These are phyloP conservation scores for Leucophenga varia DNA, from an alignment of 1,140 invertebrate species.

Conservation along the genomic window DNA sequence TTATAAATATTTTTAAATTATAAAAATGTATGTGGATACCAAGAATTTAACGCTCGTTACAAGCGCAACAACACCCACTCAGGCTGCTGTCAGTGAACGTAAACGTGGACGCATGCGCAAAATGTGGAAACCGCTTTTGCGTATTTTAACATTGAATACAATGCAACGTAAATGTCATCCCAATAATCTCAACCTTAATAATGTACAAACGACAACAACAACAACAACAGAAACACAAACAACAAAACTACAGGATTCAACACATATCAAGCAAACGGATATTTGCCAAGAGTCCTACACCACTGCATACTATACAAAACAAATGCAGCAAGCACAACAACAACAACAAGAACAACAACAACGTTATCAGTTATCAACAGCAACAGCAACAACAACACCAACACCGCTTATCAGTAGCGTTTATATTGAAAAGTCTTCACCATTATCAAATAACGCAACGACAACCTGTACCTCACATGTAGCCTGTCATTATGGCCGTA, in stretches of 20 bases:
- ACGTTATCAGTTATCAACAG: slow-evolving; percentile 11
- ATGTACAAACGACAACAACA: slow-evolving; percentile 20
- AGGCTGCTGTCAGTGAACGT: background rate
- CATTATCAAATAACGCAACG: slow-evolving; percentile 25
- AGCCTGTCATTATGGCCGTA: slow-evolving; percentile 34
- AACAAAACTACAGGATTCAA: background rate
- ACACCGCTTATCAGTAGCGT: slow-evolving; percentile 42
- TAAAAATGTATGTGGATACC: slow-evolving; percentile 49
- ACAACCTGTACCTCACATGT: slow-evolving; percentile 20
- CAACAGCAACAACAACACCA: slow-evolving; percentile 33
- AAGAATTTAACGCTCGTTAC: slow-evolving; percentile 37
- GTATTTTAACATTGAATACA: slow-evolving; percentile 28
- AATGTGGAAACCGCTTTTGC: slow-evolving; percentile 42
- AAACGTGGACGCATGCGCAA: slow-evolving; percentile 33
- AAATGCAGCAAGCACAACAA: slow-evolving; percentile 15
- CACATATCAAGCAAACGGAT: slow-evolving; percentile 1
- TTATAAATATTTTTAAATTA: slow-evolving; percentile 9
- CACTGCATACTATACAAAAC: too few species aligned
- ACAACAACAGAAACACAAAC: slow-evolving; percentile 10
- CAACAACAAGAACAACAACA: background rate
- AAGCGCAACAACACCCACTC: slow-evolving; percentile 10
- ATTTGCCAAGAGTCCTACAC: slow-evolving; percentile 9
- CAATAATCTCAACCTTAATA: slow-evolving; percentile 53
- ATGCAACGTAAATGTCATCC: slow-evolving; percentile 29
- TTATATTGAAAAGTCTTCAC: slow-evolving; percentile 33